These are phyloP conservation scores for Hyppa rectilinea DNA, from an alignment of 2,888 invertebrate genomes.

Conservation along the genomic window DNA sequence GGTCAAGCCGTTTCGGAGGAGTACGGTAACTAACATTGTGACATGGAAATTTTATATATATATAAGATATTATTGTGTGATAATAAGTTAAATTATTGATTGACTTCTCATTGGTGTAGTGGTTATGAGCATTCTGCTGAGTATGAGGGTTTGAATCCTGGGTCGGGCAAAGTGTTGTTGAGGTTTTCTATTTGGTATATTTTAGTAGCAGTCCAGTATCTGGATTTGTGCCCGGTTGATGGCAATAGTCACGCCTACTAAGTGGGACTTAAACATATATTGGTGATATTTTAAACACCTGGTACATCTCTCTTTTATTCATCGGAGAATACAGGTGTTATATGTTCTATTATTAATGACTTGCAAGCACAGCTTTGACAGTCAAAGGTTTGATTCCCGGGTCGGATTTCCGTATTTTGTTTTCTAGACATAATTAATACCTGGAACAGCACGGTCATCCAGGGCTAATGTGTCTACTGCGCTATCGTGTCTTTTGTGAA, in stretches of 20 bases:
- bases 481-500: constrained; percentile 8
- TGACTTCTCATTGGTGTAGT: neutral
- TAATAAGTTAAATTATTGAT: neutral
- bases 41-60: no score
- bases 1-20: no score
- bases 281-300: no score
- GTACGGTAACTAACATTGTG: no score
- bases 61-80: no score
- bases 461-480: constrained; percentile 3
- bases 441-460: neutral
- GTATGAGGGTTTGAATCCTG: neutral
- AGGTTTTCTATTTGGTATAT: neutral
- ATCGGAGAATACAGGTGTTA: neutral
- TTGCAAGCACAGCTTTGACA: neutral
- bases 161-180: neutral
- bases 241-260: no score
- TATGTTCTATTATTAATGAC: neutral
- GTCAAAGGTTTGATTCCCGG: neutral
- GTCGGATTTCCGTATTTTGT: no score
- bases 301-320: neutral
- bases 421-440: neutral
- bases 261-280: neutral
- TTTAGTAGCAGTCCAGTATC: no score
- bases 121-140: neutral
- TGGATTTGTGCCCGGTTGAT: no score